A percentile compares a stretch with the other conserved stretches of the same genome.
Evolutionary conservation across 2,113 vertebrate genomes (phyloP).

Genomic region (Labrus mixtus): DNA sequence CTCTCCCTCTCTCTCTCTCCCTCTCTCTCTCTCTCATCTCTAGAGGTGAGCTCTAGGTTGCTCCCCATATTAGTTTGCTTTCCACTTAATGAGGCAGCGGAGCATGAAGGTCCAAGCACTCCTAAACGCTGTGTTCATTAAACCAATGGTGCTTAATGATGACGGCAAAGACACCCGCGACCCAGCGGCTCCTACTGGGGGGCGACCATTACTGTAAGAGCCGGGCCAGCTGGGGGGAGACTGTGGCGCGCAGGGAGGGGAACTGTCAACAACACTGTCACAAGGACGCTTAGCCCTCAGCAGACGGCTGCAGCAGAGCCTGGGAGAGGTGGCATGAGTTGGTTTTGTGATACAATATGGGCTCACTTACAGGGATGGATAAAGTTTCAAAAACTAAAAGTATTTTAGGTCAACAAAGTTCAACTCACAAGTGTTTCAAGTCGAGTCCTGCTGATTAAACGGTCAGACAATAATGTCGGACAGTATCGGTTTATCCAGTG

Average conservation of each 20-base stretch:
- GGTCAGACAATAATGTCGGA: no score
- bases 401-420: neutral
- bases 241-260: constrained; percentile 37
- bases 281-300: constrained; percentile 71
- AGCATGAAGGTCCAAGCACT: constrained; percentile 87
- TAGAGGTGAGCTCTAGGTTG: constrained; percentile 86
- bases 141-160: constrained; percentile 84
- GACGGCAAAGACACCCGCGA: constrained; percentile 80
- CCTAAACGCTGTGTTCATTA: constrained; percentile 84
- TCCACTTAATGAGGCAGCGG: constrained; percentile 83
- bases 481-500: no score
- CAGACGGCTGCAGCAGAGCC: constrained; percentile 55
- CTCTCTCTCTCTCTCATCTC: constrained; percentile 54
- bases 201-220: constrained; percentile 74
- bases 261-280: constrained; percentile 73
- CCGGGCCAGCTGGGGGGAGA: constrained; percentile 75
- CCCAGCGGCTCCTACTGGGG: constrained; percentile 75
- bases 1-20: neutral
- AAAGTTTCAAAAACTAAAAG: neutral
- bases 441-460: no score
- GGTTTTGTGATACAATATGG: neutral
- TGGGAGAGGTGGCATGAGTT: neutral
- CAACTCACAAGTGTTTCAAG: no score
- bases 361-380: neutral
- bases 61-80: constrained; percentile 83